Evolutionary conservation across 35 echinoderm and acorn worm genomes (phyloP).

Genomic region (Lytechinus pictus): DNA sequence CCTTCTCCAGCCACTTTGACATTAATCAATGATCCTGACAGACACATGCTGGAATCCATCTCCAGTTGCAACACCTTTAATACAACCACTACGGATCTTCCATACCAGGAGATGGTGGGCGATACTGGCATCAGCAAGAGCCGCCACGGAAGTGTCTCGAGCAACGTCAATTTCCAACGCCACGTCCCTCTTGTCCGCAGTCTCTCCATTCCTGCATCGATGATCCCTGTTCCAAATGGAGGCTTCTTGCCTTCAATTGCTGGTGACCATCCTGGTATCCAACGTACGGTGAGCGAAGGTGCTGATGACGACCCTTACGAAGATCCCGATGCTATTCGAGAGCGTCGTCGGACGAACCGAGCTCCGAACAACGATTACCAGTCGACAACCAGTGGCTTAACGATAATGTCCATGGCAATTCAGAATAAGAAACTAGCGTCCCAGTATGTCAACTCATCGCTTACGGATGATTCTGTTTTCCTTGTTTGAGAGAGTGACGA

Average conservation of each 20-base stretch:
- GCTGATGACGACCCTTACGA: neutral
- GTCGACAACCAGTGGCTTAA: neutral
- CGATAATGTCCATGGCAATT: neutral
- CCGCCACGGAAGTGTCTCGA: conserved; percentile 26
- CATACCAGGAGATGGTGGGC: conserved; percentile 30
- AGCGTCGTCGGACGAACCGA: neutral
- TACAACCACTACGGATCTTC: neutral
- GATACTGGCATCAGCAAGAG: conserved; percentile 30
- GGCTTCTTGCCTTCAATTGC: neutral
- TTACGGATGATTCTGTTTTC: neutral
- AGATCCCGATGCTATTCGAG: conserved; percentile 2
- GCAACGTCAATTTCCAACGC: neutral
- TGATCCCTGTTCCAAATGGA: conserved; percentile 4
- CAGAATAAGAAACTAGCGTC: neutral
- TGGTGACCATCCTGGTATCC: neutral
- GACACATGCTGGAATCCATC: neutral
- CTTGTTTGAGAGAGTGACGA: neutral
- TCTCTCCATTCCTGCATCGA: conserved; percentile 18
- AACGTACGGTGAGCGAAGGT: conserved; percentile 13
- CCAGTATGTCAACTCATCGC: neutral
- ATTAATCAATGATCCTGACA: neutral
- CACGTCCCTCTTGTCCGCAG: neutral
- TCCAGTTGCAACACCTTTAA: neutral
- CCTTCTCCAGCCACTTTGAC: neutral
- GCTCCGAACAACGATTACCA: conserved; percentile 40